Evolutionary conservation across 1,140 invertebrate species (phyloP), one percentile per base, ranked within the genome.

Genomic region (Liolophura sinensis): DNA sequence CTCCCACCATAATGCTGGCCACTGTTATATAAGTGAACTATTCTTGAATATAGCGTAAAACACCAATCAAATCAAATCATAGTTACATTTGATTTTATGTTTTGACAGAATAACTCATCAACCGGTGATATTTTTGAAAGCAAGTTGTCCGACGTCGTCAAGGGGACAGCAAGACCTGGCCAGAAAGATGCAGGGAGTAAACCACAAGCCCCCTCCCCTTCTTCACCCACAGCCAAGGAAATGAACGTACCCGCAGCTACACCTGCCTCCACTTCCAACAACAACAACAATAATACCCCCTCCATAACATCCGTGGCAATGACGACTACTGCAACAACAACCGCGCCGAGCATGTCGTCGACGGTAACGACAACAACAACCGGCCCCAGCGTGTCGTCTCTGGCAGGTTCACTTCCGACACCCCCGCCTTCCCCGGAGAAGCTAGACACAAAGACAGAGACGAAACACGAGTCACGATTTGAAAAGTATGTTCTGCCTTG

Each of bases 101-200:
- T 58, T 27, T 70, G 71, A 31, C 70, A 82, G 80, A 78, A 73
- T 69, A 78, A 79, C 62, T 69, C 75, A 16, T 62, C 78, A 58
- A 71, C 76, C 31, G 75, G 68, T 67, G 83, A 84, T 46, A 72
- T 76, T 22, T 80, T 79, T 73, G 82, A 83, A 67, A 84, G 74
- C 67, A 78, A 91, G 77, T 84, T 93, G 71, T 90, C 92, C 5
- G 92, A 93, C 82, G 91, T 93, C 47, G 92, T 93, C 24, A 92
- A 92, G 78, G 91, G 91, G 65, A 91, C 89, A 47, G 89, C 88
- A 24, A 90, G 90, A 70, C 81, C 79, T 46, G 58, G 67, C 15
- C 76, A 73, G 0, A 65, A 72, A 52, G 78, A 81, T 51, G 63
- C 60, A 18, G 89, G 87, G 80, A 82, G 80, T 84, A 86, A 76